Base-by-base conservation (phyloP, 1,140 invertebrate species). In the Nixonia krombeini region DNA sequence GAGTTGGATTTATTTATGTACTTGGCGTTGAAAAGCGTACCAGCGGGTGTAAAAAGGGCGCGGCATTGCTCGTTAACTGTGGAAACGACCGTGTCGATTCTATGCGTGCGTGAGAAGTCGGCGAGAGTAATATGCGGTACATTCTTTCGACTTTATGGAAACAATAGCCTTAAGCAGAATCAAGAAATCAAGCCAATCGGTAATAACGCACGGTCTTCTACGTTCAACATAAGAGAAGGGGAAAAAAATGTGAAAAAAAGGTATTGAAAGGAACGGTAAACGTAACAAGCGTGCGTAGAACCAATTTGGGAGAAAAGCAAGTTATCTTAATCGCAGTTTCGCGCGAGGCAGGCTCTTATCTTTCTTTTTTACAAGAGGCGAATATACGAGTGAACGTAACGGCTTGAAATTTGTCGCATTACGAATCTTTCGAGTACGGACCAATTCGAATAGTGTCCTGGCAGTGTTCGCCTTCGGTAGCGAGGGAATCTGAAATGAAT, bases 371-470 rank as follows among this genome's bases (percentile, higher is more conserved):
- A 9, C 16, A 9, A 18, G 4, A 23, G 18, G 9, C 18, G 5
- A 41, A 21, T 21, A 41, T 41, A 37, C 10, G 35, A 15, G 15
- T 16, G 4, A 18, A 41, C 18, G 12, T 28, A 15, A 28, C 13
- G 42, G 7, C 18, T 29, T 26, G 31, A 7, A 41, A 13, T 45
- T 41, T 57, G 56, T 55, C 42, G 77, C 76, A 79, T 74, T 83
- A 84, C 82, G 83, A 85, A 85, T 84, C 83, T 83, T 84, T 83
- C 83, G 72, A 69, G 76, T 63, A 79, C 73, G 71, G 45, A 68
- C 59, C 63, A 67, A 42, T 53, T 53, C 46, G 29, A 23, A 57
- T 33, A 41, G 29, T 38, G 47, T 68, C 58, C 52, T 62, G 57
- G 59, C 42, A 63, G 49, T 63, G 59, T 46, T 51, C 61, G 50